These are phyloP conservation scores for Diarsia rubi DNA, from an alignment of 2,888 invertebrate species.

Conservation along the genomic window DNA sequence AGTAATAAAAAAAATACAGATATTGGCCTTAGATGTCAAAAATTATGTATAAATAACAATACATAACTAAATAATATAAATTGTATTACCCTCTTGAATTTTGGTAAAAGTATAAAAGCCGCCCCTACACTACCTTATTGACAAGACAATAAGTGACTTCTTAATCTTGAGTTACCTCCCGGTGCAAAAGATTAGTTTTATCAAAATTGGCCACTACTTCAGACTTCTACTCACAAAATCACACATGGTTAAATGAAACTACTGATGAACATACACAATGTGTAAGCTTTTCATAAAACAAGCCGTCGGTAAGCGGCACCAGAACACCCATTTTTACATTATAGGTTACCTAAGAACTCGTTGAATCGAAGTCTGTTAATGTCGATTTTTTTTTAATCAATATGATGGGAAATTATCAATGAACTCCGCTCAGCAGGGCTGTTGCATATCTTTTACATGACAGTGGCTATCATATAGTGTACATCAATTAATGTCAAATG, in stretches of 20 bases:
- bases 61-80: not conserved
- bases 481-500: no score
- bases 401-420: no score
- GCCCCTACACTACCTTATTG: constrained; percentile 48
- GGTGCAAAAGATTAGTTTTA: not conserved
- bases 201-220: not conserved
- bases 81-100: not conserved
- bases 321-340: not conserved
- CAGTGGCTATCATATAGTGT: no score
- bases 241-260: not conserved
- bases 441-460: no score
- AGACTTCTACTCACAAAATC: not conserved
- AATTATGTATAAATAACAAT: constrained; percentile 1
- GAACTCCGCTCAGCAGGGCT: no score
- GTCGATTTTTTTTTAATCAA: no score
- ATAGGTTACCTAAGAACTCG: not conserved
- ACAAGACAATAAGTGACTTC: not conserved
- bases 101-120: constrained; percentile 6
- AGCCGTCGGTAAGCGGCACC: not conserved
- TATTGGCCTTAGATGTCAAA: not conserved
- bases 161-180: not conserved
- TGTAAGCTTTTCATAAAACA: not conserved
- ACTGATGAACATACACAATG: not conserved
- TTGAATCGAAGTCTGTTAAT: not conserved
- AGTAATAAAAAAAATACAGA: not conserved